These are phyloP conservation scores for Malurus alboscapulatus DNA, from an alignment of 2,113 vertebrate genomes.

Conservation along the genomic window DNA sequence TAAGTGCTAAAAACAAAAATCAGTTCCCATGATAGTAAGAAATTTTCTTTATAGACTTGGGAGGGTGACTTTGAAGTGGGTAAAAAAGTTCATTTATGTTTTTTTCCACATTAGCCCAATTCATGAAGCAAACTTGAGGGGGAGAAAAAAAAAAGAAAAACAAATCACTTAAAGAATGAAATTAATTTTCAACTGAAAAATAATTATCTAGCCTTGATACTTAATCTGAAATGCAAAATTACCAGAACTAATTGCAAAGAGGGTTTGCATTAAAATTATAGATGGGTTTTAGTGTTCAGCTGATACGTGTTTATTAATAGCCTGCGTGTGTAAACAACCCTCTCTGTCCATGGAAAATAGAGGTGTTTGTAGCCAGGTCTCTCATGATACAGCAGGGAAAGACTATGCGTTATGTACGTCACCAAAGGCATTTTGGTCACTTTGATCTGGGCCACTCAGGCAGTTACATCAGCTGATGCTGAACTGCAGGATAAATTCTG, in stretches of 20 bases:
- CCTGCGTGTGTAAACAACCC: constrained; percentile 41
- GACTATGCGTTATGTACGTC: not conserved
- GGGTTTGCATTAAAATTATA: constrained; percentile 44
- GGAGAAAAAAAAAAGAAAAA: fast-evolving
- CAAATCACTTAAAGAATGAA: not conserved
- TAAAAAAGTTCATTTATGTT: not conserved
- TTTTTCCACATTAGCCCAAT: not conserved
- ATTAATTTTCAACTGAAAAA: not conserved
- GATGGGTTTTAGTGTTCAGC: constrained; percentile 56
- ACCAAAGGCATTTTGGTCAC: constrained; percentile 10
- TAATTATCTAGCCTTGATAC: not conserved
- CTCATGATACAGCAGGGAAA: constrained; percentile 22
- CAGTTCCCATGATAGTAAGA: not conserved
- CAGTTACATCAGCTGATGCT: not conserved
- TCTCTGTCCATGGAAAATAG: constrained; percentile 46
- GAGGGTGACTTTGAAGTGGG: not conserved
- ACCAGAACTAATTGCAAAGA: constrained; percentile 35
- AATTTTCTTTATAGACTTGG: not conserved
- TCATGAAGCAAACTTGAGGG: not conserved
- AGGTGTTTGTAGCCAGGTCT: constrained; percentile 53
- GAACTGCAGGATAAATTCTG: not conserved
- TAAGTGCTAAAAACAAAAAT: not conserved
- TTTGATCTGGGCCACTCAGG: not conserved
- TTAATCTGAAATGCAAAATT: constrained; percentile 8
- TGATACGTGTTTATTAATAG: constrained; percentile 66